phyloP scores from a whole-genome alignment of 2,888 invertebrate genomes.

The Torymus aiolomorphi region DNA sequence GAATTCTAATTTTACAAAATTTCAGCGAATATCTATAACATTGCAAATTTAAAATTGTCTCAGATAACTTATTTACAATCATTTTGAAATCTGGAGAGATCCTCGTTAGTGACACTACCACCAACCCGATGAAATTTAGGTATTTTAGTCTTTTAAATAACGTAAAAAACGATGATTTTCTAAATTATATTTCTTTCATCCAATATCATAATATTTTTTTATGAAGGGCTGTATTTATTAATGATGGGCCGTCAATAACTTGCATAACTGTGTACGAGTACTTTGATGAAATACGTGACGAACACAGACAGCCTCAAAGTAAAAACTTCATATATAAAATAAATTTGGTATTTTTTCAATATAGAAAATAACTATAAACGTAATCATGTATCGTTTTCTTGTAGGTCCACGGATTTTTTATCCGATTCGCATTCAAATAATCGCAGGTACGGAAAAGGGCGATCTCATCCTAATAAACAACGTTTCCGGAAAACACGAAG shows the following conservation, averaged over 20 bases:
- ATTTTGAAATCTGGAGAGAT: constrained; percentile 61
- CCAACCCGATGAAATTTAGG: constrained; percentile 62
- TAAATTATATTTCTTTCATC: too few relatives aligned
- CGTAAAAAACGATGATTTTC: too few relatives aligned
- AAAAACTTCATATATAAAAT: constrained; percentile 14
- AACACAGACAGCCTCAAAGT: constrained; percentile 51
- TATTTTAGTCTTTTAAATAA: constrained; percentile 31
- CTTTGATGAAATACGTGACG: constrained; percentile 58
- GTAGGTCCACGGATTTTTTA: constrained; percentile 57
- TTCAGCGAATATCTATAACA: neutral
- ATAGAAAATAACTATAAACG: constrained; percentile 2
- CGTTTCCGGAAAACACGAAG: constrained; percentile 59
- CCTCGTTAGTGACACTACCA: constrained; percentile 58
- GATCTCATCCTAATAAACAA: constrained; percentile 60
- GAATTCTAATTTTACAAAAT: neutral
- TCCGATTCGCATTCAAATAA: constrained; percentile 58
- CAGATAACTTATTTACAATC: constrained; percentile 62
- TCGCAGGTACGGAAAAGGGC: constrained; percentile 63
- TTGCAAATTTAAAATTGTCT: constrained; percentile 6
- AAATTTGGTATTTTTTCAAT: neutral
- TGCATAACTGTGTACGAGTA: constrained; percentile 62
- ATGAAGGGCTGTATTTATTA: constrained; percentile 61
- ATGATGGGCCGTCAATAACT: constrained; percentile 60
- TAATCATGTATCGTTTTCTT: constrained; percentile 6
- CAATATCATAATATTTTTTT: neutral